These are phyloP conservation scores for Phrynocephalus forsythii DNA, from an alignment of 2,797 vertebrate genomes.

Conservation along the genomic window DNA sequence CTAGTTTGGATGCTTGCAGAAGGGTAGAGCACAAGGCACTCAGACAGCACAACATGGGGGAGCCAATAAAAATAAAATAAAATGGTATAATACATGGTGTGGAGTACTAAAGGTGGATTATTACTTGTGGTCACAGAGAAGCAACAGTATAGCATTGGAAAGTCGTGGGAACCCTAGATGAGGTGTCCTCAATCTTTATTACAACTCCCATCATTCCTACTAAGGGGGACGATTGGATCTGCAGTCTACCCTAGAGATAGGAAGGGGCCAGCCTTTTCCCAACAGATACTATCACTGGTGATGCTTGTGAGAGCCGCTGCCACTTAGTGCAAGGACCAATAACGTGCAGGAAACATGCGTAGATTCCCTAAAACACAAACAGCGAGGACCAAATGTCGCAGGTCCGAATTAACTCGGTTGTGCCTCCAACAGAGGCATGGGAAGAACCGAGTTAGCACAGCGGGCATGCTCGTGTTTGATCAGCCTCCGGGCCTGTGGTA, in stretches of 20 bases:
- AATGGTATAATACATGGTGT: not conserved
- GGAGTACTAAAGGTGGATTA: too few relatives aligned
- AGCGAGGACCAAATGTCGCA: not conserved
- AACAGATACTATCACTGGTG: not conserved
- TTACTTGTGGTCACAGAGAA: not conserved
- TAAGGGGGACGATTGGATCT: not conserved
- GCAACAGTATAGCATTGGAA: not conserved
- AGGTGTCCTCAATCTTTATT: not conserved
- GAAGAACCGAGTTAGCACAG: not conserved
- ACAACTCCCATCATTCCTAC: not conserved
- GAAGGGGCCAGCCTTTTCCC: not conserved
- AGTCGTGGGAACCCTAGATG: not conserved
- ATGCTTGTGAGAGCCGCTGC: not conserved
- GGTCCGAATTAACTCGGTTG: not conserved
- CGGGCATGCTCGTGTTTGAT: slow-evolving; percentile 26
- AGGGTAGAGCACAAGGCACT: not conserved
- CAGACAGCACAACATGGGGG: not conserved
- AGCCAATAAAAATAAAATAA: not conserved
- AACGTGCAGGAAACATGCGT: not conserved
- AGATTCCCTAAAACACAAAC: not conserved
- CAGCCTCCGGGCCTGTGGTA: not conserved
- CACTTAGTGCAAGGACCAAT: not conserved
- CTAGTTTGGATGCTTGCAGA: too few relatives aligned
- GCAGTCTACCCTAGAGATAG: not conserved
- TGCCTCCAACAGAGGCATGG: not conserved